phyloP scores from a whole-genome alignment of 2,113 vertebrate species.

The Nothobranchius furzeri region DNA sequence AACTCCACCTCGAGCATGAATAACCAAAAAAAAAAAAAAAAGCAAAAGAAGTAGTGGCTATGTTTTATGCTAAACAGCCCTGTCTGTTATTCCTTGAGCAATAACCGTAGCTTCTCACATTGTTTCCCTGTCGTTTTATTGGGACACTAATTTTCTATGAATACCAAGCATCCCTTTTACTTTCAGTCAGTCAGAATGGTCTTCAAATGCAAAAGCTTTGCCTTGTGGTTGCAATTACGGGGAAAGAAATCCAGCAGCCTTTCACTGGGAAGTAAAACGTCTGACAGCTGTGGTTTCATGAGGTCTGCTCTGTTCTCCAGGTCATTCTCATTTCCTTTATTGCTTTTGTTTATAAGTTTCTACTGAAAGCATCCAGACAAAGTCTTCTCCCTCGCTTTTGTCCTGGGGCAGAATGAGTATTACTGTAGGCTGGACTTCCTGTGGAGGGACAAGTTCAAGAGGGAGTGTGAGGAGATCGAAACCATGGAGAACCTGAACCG shows the following conservation, averaged over 20 bases:
- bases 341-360: conserved; percentile 21
- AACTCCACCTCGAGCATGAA: conserved; percentile 51
- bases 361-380: conserved; percentile 44
- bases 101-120: conserved; percentile 1
- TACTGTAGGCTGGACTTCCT: conserved; percentile 99
- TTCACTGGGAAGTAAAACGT: background rate
- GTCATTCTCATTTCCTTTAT: background rate
- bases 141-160: conserved; percentile 40
- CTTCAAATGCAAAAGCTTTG: conserved; percentile 7
- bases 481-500: conserved; percentile 99
- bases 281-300: background rate
- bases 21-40: conserved; percentile 27
- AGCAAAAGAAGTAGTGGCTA: conserved; percentile 20
- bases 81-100: conserved; percentile 40
- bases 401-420: conserved; percentile 99
- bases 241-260: background rate
- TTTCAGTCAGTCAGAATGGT: conserved; percentile 16
- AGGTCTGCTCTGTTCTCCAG: background rate
- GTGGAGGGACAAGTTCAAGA: conserved; percentile 99
- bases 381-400: conserved; percentile 91
- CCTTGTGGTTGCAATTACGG: conserved; percentile 4
- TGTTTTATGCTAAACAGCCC: conserved; percentile 62
- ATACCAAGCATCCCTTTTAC: conserved; percentile 39
- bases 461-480: conserved; percentile 98
- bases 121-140: conserved; percentile 24